Conservation (phyloP, 2,113 vertebrate genomes). For the Tringa solitaria region DNA sequence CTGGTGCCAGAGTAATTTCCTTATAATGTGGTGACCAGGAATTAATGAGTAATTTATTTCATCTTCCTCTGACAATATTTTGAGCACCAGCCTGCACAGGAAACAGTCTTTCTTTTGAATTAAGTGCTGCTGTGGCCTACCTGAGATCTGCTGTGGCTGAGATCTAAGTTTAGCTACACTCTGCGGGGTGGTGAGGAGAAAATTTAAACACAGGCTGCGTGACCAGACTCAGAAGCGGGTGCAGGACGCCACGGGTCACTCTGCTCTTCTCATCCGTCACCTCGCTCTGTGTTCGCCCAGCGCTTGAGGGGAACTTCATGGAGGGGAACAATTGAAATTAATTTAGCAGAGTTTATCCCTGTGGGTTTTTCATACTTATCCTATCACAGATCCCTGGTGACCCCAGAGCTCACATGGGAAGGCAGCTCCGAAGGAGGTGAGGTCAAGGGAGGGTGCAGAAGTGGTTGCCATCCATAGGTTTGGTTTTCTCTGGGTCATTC, state of each 20-base stretch:
- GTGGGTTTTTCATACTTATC: background rate
- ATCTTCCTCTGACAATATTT: background rate
- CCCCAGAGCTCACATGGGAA: background rate
- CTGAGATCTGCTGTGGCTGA: background rate
- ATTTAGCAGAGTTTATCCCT: background rate
- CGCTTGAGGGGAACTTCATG: background rate
- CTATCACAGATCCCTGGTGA: background rate
- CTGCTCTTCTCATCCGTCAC: background rate
- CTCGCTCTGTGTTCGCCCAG: rapidly evolving
- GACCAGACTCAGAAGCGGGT: background rate
- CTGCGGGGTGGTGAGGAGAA: background rate
- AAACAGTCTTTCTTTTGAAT: constrained; percentile 31
- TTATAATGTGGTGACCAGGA: background rate
- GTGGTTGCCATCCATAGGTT: background rate
- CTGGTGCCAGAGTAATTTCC: background rate
- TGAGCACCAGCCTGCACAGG: background rate
- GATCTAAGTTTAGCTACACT: constrained; percentile 22
- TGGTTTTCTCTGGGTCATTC: background rate
- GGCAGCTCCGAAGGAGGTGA: background rate
- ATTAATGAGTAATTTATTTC: constrained; percentile 16
- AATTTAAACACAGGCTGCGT: background rate
- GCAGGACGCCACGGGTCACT: background rate
- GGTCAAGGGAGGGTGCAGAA: background rate
- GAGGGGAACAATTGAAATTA: background rate
- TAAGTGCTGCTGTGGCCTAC: constrained; percentile 6